Conservation (phyloP, 2,797 vertebrate genomes). For the Harpagifer antarcticus region DNA sequence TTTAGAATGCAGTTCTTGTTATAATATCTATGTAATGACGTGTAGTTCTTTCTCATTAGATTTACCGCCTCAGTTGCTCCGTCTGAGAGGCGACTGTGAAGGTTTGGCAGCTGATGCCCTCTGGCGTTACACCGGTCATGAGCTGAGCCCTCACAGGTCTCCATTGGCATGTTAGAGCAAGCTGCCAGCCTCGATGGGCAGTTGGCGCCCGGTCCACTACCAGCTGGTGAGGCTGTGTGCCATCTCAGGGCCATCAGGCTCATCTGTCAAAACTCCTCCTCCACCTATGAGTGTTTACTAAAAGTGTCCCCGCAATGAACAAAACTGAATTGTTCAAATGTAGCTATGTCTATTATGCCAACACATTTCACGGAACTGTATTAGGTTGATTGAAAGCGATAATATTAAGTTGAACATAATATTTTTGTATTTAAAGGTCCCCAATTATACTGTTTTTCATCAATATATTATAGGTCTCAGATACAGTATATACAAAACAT, state of each 20-base stretch:
- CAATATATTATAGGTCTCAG: too few species aligned
- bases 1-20: slow-evolving; percentile 1
- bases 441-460: too few species aligned
- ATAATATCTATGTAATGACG: slow-evolving; percentile 44
- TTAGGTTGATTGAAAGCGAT: too few species aligned
- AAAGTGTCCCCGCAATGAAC: slow-evolving; percentile 22
- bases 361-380: too few species aligned
- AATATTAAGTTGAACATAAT: too few species aligned
- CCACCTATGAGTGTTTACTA: slow-evolving; percentile 54
- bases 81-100: slow-evolving; percentile 71
- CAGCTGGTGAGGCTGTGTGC: slow-evolving; percentile 82
- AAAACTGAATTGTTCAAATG: too few species aligned
- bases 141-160: slow-evolving; percentile 77
- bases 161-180: slow-evolving; percentile 81
- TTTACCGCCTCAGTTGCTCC: slow-evolving; percentile 74
- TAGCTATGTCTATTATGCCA: too few species aligned
- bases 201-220: slow-evolving; percentile 81
- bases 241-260: slow-evolving; percentile 73
- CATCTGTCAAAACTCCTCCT: slow-evolving; percentile 72
- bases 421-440: too few species aligned
- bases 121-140: slow-evolving; percentile 75
- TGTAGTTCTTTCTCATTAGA: slow-evolving; percentile 62
- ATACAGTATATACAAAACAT: too few species aligned
- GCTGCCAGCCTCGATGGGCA: slow-evolving; percentile 82
- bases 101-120: slow-evolving; percentile 77